Conservation (phyloP, 1,140 invertebrate genomes). For the Temnothorax nylanderi region DNA sequence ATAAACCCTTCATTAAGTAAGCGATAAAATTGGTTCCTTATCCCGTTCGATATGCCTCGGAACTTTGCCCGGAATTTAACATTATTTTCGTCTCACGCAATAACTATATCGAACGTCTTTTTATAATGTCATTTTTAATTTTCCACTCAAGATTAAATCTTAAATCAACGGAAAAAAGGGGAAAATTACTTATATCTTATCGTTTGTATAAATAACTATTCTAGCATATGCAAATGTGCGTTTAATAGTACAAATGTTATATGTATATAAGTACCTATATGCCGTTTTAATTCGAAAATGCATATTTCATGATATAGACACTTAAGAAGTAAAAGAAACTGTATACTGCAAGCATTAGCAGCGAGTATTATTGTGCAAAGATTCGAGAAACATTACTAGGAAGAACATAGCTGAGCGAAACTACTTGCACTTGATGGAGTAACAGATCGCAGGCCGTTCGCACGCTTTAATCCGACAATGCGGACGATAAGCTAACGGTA, state of each 20-base stretch:
- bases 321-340: neutral
- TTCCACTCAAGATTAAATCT: neutral
- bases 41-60: neutral
- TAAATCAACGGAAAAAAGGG: neutral
- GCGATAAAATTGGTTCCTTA: neutral
- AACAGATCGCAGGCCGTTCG: slow-evolving; percentile 46
- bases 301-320: neutral
- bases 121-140: neutral
- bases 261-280: too few relatives aligned
- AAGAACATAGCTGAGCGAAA: slow-evolving; percentile 8
- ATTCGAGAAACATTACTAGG: slow-evolving; percentile 2
- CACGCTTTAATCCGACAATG: slow-evolving; percentile 57
- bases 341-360: neutral
- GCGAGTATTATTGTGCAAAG: neutral
- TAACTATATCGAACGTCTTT: neutral
- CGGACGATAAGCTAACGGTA: slow-evolving; percentile 56
- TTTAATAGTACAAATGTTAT: neutral
- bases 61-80: too few relatives aligned
- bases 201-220: neutral
- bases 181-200: neutral
- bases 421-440: slow-evolving; percentile 30
- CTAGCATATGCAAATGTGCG: neutral
- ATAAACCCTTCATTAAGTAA: neutral
- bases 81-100: neutral
- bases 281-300: too few relatives aligned